Conservation (phyloP, 1,140 invertebrate genomes). For the Drosophila tsacasi region DNA sequence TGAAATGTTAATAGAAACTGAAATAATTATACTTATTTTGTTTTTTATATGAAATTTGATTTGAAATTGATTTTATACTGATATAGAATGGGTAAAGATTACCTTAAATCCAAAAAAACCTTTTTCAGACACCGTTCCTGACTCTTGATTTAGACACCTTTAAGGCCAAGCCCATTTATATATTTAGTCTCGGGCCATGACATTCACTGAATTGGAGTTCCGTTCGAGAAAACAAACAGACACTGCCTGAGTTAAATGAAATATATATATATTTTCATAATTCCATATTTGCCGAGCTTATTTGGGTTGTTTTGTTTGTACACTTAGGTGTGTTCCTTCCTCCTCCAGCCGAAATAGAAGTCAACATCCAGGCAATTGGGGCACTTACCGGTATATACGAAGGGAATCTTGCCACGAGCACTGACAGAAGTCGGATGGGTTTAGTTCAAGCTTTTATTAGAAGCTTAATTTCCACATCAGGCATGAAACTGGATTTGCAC, state of each 20-base stretch:
- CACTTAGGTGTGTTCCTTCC: slow-evolving; percentile 62
- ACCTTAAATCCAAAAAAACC: not conserved
- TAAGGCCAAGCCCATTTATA: slow-evolving; percentile 55
- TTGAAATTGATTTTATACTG: no score
- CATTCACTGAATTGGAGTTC: slow-evolving; percentile 49
- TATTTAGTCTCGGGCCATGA: slow-evolving; percentile 44
- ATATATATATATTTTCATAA: slow-evolving; percentile 40
- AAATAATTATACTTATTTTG: not conserved
- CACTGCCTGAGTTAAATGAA: slow-evolving; percentile 43
- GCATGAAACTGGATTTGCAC: no score
- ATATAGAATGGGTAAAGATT: no score
- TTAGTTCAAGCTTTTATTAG: no score
- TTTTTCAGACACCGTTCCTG: not conserved
- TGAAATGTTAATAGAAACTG: not conserved
- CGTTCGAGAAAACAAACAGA: slow-evolving; percentile 56
- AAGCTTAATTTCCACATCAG: no score
- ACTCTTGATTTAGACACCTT: slow-evolving; percentile 24
- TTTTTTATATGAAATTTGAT: not conserved
- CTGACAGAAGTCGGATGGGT: not conserved
- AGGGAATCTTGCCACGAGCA: slow-evolving; percentile 15
- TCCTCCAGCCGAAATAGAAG: slow-evolving; percentile 32
- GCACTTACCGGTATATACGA: slow-evolving; percentile 28
- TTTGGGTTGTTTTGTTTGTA: slow-evolving; percentile 63
- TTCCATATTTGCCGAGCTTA: slow-evolving; percentile 49
- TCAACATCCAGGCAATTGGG: slow-evolving; percentile 50